These are phyloP conservation scores for Cynocephalus volans DNA, from an alignment of 2,113 vertebrate species.

Conservation along the genomic window DNA sequence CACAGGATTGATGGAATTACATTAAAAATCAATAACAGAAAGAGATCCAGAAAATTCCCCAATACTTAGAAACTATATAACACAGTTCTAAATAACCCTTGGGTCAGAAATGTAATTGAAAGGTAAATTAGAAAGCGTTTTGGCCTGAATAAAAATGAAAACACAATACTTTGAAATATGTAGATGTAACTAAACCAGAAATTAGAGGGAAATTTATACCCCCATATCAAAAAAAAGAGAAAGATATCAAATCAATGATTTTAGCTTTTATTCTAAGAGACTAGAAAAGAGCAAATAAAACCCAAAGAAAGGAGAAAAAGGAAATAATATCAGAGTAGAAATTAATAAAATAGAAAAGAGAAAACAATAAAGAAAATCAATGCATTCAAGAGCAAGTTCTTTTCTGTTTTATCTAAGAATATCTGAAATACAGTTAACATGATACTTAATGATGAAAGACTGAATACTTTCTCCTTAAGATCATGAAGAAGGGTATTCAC, in stretches of 20 bases:
- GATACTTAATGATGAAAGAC: background rate
- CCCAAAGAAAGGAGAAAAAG: background rate
- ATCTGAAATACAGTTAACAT: background rate
- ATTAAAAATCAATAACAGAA: conserved; percentile 28
- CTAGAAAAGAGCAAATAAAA: background rate
- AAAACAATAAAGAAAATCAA: conserved; percentile 14
- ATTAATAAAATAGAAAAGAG: background rate
- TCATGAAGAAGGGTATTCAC: background rate
- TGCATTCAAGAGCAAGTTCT: background rate
- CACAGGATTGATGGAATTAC: background rate
- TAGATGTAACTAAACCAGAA: background rate
- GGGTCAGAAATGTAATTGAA: background rate
- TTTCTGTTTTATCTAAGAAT: background rate
- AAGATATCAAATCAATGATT: background rate
- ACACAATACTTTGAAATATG: background rate
- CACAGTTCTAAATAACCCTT: background rate
- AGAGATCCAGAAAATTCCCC: background rate
- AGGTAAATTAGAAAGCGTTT: background rate
- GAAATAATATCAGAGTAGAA: background rate
- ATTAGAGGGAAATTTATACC: background rate
- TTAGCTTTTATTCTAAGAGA: background rate
- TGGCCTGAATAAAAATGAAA: conserved; percentile 13
- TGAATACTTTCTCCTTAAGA: background rate
- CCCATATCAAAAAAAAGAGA: background rate
- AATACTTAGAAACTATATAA: background rate